These are phyloP conservation scores for Felis chaus DNA, from an alignment of 2,113 vertebrate species.

Conservation along the genomic window DNA sequence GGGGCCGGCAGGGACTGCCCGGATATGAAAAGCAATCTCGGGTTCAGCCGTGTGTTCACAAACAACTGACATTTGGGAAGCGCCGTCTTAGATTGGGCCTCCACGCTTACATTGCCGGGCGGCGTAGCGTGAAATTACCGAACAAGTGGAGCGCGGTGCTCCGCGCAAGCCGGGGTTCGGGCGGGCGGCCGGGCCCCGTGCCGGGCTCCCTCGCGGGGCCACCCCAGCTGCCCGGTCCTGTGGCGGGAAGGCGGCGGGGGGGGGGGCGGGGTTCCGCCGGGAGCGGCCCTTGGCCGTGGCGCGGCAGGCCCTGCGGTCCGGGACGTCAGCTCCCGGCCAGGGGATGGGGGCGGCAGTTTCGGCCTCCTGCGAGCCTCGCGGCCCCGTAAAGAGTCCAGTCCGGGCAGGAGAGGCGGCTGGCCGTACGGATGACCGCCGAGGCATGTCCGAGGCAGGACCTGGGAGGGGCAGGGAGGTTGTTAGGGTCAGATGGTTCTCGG, in stretches of 20 bases:
- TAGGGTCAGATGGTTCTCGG: fast-evolving
- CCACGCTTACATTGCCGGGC: conserved; percentile 76
- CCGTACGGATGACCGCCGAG: neutral
- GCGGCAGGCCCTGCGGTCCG: fast-evolving
- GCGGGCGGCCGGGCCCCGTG: neutral
- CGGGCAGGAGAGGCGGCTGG: fast-evolving
- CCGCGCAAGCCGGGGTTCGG: neutral
- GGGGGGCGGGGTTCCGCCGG: neutral
- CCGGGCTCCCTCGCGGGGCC: neutral
- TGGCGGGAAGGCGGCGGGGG: neutral
- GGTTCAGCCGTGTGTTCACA: conserved; percentile 84
- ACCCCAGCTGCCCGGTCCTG: neutral
- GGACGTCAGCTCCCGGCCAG: neutral
- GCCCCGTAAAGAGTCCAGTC: too few relatives aligned
- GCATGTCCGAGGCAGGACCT: neutral
- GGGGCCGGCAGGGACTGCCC: conserved; percentile 66
- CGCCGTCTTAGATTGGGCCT: conserved; percentile 71
- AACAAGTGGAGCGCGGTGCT: conserved; percentile 68
- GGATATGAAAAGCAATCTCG: conserved; percentile 83
- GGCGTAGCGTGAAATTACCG: conserved; percentile 84
- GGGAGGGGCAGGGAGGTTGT: neutral
- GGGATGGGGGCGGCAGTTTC: neutral
- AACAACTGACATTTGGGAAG: conserved; percentile 84
- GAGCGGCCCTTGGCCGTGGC: neutral
- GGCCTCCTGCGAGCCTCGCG: neutral